Evolutionary conservation across 2,113 vertebrate genomes (phyloP).

Genomic region (Oriolus oriolus): DNA sequence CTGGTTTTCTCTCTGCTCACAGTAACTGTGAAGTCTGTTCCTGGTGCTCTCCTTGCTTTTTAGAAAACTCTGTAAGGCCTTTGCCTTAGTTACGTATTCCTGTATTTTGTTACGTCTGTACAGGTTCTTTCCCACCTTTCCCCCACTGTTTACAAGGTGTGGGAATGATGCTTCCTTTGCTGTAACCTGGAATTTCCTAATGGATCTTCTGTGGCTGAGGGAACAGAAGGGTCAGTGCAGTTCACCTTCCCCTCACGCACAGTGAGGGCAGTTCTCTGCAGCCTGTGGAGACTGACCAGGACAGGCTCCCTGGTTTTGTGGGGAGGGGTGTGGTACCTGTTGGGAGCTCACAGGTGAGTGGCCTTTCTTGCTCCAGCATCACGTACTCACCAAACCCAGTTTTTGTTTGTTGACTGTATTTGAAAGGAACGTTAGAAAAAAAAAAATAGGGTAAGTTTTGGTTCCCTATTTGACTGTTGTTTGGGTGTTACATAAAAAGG

Average conservation of each 20-base stretch:
- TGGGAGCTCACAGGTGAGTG: not conserved
- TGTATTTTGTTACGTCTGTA: not conserved
- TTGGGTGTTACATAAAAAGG: not conserved
- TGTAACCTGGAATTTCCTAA: not conserved
- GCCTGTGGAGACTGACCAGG: not conserved
- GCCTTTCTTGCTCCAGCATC: not conserved
- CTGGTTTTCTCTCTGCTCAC: not conserved
- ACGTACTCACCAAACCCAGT: rapidly evolving
- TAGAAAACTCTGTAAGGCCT: not conserved
- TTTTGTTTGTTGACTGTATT: not conserved
- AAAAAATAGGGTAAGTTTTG: not conserved
- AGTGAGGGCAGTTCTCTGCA: not conserved
- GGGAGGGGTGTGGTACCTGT: not conserved
- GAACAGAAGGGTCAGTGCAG: not conserved
- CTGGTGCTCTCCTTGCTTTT: not conserved
- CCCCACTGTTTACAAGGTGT: rapidly evolving
- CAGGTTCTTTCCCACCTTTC: not conserved
- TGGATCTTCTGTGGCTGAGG: not conserved
- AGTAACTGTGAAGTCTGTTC: not conserved
- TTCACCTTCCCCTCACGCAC: not conserved
- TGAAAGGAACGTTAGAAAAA: not conserved
- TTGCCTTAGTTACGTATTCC: not conserved
- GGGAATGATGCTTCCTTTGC: not conserved
- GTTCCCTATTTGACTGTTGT: not conserved
- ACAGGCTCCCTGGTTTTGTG: not conserved